Evolutionary conservation across 2,888 invertebrate genomes (phyloP).

Genomic region (Tenthredo mesomela): DNA sequence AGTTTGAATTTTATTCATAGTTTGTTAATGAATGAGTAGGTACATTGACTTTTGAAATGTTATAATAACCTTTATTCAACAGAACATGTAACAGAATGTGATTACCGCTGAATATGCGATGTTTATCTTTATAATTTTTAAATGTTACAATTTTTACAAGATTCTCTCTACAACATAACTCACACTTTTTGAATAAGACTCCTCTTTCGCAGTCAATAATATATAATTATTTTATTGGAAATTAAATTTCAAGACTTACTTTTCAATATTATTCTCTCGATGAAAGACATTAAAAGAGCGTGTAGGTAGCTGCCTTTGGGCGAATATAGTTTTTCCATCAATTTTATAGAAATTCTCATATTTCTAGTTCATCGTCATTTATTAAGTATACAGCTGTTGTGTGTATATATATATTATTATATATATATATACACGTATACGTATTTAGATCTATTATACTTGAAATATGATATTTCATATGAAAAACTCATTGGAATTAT

Average conservation of each 20-base stretch:
- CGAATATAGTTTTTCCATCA: slow-evolving; percentile 39
- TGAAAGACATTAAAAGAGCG: slow-evolving; percentile 35
- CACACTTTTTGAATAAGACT: slow-evolving; percentile 53
- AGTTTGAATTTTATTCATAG: background rate
- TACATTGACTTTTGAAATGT: slow-evolving; percentile 59
- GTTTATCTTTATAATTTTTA: slow-evolving; percentile 19
- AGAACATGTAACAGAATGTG: slow-evolving; percentile 71
- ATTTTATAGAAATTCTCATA: slow-evolving; percentile 23
- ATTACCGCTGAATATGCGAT: background rate
- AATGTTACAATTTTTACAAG: slow-evolving; percentile 53
- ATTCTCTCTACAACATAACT: slow-evolving; percentile 53
- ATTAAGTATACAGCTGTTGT: slow-evolving; percentile 15
- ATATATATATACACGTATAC: too few relatives aligned
- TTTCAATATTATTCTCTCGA: slow-evolving; percentile 39
- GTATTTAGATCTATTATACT: slow-evolving; percentile 20
- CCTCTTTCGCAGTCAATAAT: slow-evolving; percentile 35
- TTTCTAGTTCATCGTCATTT: slow-evolving; percentile 35
- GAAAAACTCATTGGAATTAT: slow-evolving; percentile 33
- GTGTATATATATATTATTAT: too few relatives aligned
- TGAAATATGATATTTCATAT: slow-evolving; percentile 29
- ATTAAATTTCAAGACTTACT: slow-evolving; percentile 57
- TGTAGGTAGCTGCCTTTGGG: slow-evolving; percentile 52
- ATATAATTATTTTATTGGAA: slow-evolving; percentile 39
- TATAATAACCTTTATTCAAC: slow-evolving; percentile 72
- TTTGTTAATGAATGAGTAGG: background rate